Base-by-base conservation (phyloP, 2,797 vertebrate genomes). In the Tenualosa thibaudeaui region DNA sequence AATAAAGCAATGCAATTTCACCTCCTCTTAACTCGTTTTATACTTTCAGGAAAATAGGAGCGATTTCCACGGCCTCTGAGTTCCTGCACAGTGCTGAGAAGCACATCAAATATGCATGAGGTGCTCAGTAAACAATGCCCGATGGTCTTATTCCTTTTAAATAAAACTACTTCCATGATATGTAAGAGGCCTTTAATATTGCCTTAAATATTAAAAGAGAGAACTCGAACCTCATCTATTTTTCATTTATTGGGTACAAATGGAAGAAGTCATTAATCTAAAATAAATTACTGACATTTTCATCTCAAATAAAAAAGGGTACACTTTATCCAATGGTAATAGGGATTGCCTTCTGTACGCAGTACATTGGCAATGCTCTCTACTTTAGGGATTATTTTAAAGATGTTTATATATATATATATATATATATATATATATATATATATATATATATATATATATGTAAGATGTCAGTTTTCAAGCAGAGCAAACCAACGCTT, bases 141-240 rank as follows among this genome's bases (percentile, higher is more conserved):
- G 93, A 94, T 95, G 95, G 95, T 96, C 95, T 94, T 95, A 96
- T 96, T 95, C 93, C 94, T 95, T 95, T 96, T 95, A 95, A 96
- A 96, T 95, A 95, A 96, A 96, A 96, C 94, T 95, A 95, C 96
- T 95, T 96, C 94, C 94, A 93, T 94, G 94, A 93, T 93, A 94
- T 93, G 93, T 93, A 94, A 94, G 94, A 94, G 93, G 94, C 93
- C 94, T 96, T 96, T 96, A 96, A 96, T 96, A 96, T 95, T 96
- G 95, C 96, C 95, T 96, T 96, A 95, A 96, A 96, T 96, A 96
- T 96, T 96, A 96, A 96, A 96, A 95, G 94, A 96, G 94, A 95
- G 95, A 95, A 95, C 95, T 93, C 94, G 86, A 93, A 93, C 94
- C 94, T 96, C 96, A 96, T 96, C 94, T 95, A 96, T 96, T 95